A percentile compares a stretch with the other conserved stretches of the same genome.
phyloP scores from a whole-genome alignment of 2,888 invertebrate genomes.

The Mythimna albipuncta region DNA sequence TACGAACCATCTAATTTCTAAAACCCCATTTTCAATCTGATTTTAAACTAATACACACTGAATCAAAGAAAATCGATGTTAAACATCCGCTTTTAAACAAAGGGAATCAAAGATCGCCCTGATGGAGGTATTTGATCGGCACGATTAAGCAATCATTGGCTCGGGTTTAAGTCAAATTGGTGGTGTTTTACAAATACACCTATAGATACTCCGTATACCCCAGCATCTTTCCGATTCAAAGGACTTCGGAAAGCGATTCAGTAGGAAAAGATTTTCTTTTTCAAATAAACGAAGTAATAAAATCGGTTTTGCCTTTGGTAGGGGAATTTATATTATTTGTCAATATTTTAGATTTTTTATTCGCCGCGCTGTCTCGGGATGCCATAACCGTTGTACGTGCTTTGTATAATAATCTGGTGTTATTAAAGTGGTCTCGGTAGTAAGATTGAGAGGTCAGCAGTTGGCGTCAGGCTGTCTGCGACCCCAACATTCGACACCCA shows the following conservation, averaged over 20 bases:
- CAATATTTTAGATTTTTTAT: slow-evolving; percentile 38
- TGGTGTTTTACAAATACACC: slow-evolving; percentile 52
- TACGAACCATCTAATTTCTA: background rate
- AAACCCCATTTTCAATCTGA: slow-evolving; percentile 10
- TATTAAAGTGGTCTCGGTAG: slow-evolving; percentile 76
- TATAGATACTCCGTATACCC: slow-evolving; percentile 21
- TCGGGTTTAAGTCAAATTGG: slow-evolving; percentile 53
- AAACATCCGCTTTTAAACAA: slow-evolving; percentile 28
- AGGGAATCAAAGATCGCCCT: slow-evolving; percentile 48
- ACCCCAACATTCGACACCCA: slow-evolving; percentile 67
- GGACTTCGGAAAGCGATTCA: slow-evolving; percentile 43
- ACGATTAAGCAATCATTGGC: slow-evolving; percentile 52
- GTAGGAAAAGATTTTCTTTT: slow-evolving; percentile 38
- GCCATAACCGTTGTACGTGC: slow-evolving; percentile 44
- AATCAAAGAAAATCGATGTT: slow-evolving; percentile 30
- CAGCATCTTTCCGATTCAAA: slow-evolving; percentile 31
- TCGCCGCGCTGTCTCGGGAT: slow-evolving; percentile 6
- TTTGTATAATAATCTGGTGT: slow-evolving; percentile 45
- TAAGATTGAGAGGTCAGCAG: slow-evolving; percentile 66
- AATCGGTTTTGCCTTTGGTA: slow-evolving; percentile 27
- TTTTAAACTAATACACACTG: slow-evolving; percentile 13
- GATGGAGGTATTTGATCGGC: slow-evolving; percentile 50
- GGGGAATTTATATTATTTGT: slow-evolving; percentile 44
- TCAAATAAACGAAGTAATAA: slow-evolving; percentile 49
- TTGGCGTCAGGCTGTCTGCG: slow-evolving; percentile 83